phyloP scores from a whole-genome alignment of 2,797 vertebrate species.

The Microcaecilia unicolor region DNA sequence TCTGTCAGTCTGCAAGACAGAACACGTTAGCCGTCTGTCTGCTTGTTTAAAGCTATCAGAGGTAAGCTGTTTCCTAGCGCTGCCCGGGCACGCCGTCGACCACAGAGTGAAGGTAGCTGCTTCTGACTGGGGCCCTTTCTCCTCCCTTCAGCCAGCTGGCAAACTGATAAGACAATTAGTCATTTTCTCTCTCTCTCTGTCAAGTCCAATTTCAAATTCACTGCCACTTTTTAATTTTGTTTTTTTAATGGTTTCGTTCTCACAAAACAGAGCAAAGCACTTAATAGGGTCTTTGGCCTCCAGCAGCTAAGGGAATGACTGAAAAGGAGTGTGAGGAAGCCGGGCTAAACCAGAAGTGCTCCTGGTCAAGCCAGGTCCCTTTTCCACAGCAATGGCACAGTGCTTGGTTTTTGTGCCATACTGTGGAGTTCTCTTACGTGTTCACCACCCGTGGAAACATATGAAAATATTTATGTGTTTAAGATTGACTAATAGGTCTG shows the following conservation, averaged over 20 bases:
- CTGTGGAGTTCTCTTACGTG: too few species aligned
- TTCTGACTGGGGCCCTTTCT: too few species aligned
- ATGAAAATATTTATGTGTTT: too few species aligned
- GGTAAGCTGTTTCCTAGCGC: constrained; percentile 42
- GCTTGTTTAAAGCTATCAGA: constrained; percentile 40
- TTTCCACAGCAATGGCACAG: too few species aligned
- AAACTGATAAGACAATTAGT: constrained; percentile 53
- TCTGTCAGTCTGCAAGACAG: constrained; percentile 32
- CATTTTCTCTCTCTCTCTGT: too few species aligned
- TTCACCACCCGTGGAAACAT: too few species aligned
- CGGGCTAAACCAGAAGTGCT: too few species aligned
- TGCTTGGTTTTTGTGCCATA: too few species aligned
- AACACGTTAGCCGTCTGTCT: constrained; percentile 42
- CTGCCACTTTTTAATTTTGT: neutral
- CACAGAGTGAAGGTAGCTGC: too few species aligned
- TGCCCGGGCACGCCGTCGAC: constrained; percentile 70
- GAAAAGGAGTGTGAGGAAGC: neutral
- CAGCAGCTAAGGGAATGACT: neutral
- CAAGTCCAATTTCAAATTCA: constrained; percentile 14
- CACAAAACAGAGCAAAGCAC: constrained; percentile 1
- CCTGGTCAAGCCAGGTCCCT: too few species aligned
- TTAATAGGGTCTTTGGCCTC: constrained; percentile 34
- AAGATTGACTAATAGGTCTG: too few species aligned
- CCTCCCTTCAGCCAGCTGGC: constrained; percentile 36
- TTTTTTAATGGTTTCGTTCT: accelerated